phyloP scores from a whole-genome alignment of 2,888 invertebrate species.

The Colostygia pectinataria region DNA sequence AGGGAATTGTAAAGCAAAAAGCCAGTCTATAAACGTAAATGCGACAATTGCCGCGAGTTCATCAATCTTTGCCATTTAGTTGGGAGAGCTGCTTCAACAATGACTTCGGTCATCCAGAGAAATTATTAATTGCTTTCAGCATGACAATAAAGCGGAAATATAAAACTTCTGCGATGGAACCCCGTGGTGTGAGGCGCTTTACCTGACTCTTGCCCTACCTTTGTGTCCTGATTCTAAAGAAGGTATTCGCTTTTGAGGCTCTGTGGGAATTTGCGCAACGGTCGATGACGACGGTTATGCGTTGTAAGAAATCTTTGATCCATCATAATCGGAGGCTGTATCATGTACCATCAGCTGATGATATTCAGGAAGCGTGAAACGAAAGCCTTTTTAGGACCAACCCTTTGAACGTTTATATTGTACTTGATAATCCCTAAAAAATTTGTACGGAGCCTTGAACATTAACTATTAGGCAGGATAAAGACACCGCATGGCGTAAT shows the following conservation, averaged over 20 bases:
- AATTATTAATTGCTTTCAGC: slow-evolving; percentile 79
- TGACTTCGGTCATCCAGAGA: slow-evolving; percentile 79
- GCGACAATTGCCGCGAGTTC: slow-evolving; percentile 77
- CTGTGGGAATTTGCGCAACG: slow-evolving; percentile 81
- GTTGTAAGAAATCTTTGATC: slow-evolving; percentile 58
- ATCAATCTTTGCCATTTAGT: slow-evolving; percentile 76
- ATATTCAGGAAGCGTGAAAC: slow-evolving; percentile 52
- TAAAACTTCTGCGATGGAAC: slow-evolving; percentile 77
- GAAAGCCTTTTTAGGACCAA: slow-evolving; percentile 50
- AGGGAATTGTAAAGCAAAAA: slow-evolving; percentile 54
- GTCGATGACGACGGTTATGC: slow-evolving; percentile 65
- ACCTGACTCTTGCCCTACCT: slow-evolving; percentile 81
- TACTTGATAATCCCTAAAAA: slow-evolving; percentile 56
- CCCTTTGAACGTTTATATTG: slow-evolving; percentile 52
- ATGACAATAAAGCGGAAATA: slow-evolving; percentile 82
- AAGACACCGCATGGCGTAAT: slow-evolving; percentile 12
- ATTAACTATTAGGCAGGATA: slow-evolving; percentile 30
- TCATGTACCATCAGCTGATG: slow-evolving; percentile 47
- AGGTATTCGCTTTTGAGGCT: slow-evolving; percentile 73
- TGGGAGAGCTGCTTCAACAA: slow-evolving; percentile 68
- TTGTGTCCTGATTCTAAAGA: slow-evolving; percentile 74
- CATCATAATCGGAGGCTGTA: slow-evolving; percentile 53
- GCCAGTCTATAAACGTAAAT: slow-evolving; percentile 73
- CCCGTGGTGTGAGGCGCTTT: slow-evolving; percentile 75
- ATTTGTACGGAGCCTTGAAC: slow-evolving; percentile 39